A percentile compares a stretch with the other conserved stretches of the same genome.
These are phyloP conservation scores for Lagria hirta DNA, from an alignment of 2,888 invertebrate species.

Conservation along the genomic window DNA sequence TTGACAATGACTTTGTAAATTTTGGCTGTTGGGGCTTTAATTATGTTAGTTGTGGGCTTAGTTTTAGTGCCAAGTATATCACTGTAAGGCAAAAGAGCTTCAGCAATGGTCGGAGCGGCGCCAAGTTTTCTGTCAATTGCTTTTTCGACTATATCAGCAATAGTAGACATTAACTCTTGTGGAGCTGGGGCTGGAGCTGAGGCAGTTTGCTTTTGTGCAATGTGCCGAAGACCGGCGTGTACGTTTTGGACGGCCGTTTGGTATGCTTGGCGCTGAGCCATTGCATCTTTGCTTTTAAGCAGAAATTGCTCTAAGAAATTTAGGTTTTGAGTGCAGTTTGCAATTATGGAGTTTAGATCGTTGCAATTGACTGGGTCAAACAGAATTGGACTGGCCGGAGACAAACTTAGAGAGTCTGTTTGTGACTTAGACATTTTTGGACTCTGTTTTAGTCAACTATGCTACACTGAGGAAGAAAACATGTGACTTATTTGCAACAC, in stretches of 20 bases:
- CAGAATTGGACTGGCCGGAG: background rate
- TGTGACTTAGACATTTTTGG: too few relatives aligned
- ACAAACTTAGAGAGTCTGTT: too few relatives aligned
- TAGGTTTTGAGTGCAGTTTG: background rate
- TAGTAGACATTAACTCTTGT: too few relatives aligned
- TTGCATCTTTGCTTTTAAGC: background rate
- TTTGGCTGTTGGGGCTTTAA: background rate
- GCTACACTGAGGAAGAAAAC: too few relatives aligned
- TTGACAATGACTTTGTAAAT: slow-evolving; percentile 1
- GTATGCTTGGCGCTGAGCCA: background rate
- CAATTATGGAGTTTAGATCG: background rate
- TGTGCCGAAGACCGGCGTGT: background rate
- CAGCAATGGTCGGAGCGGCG: too few relatives aligned
- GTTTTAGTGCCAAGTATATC: slow-evolving; percentile 4
- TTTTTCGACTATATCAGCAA: background rate
- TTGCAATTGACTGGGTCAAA: background rate
- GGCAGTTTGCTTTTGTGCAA: too few relatives aligned
- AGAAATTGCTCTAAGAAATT: background rate
- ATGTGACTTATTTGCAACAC: too few relatives aligned
- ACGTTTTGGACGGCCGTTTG: background rate
- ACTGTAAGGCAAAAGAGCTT: background rate
- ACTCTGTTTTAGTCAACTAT: too few relatives aligned
- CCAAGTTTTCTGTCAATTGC: slow-evolving; percentile 1
- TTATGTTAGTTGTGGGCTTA: background rate
- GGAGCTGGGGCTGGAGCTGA: too few relatives aligned